These are phyloP conservation scores for Gymnoscelis rufifasciata DNA, from an alignment of 2,888 invertebrate species.

Conservation along the genomic window DNA sequence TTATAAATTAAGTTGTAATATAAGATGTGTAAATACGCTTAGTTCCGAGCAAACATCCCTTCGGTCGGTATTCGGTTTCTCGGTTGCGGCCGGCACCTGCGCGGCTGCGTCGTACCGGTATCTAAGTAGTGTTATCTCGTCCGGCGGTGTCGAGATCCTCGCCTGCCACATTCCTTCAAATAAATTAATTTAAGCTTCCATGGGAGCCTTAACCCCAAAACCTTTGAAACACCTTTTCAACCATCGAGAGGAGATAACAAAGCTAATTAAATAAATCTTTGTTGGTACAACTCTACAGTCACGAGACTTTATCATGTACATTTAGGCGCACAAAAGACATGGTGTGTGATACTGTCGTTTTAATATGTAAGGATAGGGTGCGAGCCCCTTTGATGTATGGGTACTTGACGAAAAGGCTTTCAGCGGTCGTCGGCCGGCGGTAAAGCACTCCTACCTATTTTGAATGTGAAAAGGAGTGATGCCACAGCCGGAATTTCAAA, in stretches of 20 bases:
- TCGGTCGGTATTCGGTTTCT: slow-evolving; percentile 39
- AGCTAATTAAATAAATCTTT: slow-evolving; percentile 36
- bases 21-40: slow-evolving; percentile 49
- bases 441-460: slow-evolving; percentile 30
- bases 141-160: slow-evolving; percentile 38
- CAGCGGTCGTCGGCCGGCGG: slow-evolving; percentile 29
- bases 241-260: slow-evolving; percentile 27
- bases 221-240: slow-evolving; percentile 22
- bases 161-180: slow-evolving; percentile 46
- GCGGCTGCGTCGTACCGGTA: no score
- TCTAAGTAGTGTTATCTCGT: slow-evolving; percentile 48
- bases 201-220: slow-evolving; percentile 32
- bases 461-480: slow-evolving; percentile 33
- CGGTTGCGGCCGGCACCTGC: slow-evolving; percentile 46
- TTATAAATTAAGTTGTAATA: slow-evolving; percentile 47
- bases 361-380: slow-evolving; percentile 34
- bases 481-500: slow-evolving; percentile 26
- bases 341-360: slow-evolving; percentile 25
- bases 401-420: slow-evolving; percentile 41
- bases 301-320: slow-evolving; percentile 2
- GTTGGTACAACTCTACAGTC: slow-evolving; percentile 25
- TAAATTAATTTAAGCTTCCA: slow-evolving; percentile 38
- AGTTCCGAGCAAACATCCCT: slow-evolving; percentile 48
- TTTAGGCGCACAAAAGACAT: slow-evolving; percentile 6
- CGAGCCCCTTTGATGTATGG: slow-evolving; percentile 42